Conservation (phyloP, 2,888 invertebrate species). For the Tiphia femorata region DNA sequence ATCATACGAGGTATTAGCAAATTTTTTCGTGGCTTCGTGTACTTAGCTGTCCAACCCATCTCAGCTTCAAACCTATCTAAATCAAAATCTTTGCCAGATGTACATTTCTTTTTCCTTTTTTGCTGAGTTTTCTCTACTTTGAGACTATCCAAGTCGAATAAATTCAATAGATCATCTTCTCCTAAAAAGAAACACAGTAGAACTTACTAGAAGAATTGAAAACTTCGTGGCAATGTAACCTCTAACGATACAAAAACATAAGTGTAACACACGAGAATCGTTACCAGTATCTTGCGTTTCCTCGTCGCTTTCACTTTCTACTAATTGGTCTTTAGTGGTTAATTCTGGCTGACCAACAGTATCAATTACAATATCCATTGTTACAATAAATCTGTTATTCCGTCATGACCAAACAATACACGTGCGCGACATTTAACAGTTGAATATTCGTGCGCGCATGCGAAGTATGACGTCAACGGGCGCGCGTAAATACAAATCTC, state of each 20-base stretch:
- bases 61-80: slow-evolving; percentile 63
- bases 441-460: too few species aligned
- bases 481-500: too few species aligned
- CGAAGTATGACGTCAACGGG: too few species aligned
- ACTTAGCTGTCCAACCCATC: slow-evolving; percentile 58
- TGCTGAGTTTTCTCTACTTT: slow-evolving; percentile 2
- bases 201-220: neutral
- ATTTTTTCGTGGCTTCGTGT: slow-evolving; percentile 33
- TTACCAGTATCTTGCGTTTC: slow-evolving; percentile 38
- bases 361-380: slow-evolving; percentile 73
- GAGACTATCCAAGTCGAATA: slow-evolving; percentile 8
- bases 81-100: slow-evolving; percentile 51
- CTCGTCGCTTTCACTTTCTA: slow-evolving; percentile 54
- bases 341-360: slow-evolving; percentile 71
- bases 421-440: too few species aligned
- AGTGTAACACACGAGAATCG: neutral
- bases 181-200: neutral
- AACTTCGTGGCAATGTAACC: too few species aligned
- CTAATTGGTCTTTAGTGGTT: slow-evolving; percentile 62
- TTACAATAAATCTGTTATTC: too few species aligned
- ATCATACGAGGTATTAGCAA: slow-evolving; percentile 24
- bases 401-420: too few species aligned
- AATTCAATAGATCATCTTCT: neutral
- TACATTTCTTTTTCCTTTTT: slow-evolving; percentile 5
- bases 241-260: neutral